Evolutionary conservation across 2,888 invertebrate genomes (phyloP), one percentile per base, ranked within the genome.

Genomic region (Dasypogon diadema): DNA sequence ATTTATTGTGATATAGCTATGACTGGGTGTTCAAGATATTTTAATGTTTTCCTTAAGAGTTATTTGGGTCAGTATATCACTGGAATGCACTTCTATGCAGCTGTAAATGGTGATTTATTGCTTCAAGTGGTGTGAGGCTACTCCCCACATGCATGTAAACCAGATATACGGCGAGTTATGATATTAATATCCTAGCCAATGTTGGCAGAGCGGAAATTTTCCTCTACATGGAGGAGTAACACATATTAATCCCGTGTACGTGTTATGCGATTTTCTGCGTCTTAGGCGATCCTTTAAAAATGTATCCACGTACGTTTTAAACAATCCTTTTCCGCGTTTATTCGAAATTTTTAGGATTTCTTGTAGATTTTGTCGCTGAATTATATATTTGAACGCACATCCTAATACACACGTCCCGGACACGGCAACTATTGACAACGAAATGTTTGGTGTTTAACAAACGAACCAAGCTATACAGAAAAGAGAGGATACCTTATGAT

Each of bases 391-490:
- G 30, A 30, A 54, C 18, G 54, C 70, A 54, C 54, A 51, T 70
- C 34, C 54, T 70, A 51, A 54, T 21, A 16, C 30, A 34, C 70
- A 18, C 70, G 70, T 70, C 54, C 70, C 70, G 46, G 70, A 54
- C 54, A 70, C 70, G 54, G 70, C 70, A 70, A 70, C 70, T 70
- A 70, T 70, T 70, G 54, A 70, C 70, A 70, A 51, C 70, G 34
- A 54, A 70, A 54, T 70, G 54, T 70, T 54, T 70, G 70, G 34
- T 30, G 70, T 70, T 70, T 70, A 18, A 34, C 54, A 30, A 54
- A 30, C 70, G 12, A 51, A 42, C 70, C 21, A 34, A 70, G 30
- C 54, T 30, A 30, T 54, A 18, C 34, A 70, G 70, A 70, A 54
- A 51, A 30, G 54, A 70, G 54, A 46, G 34, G 65, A 70, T 70